A percentile compares a stretch with the other conserved stretches of the same genome.
Conservation (phyloP, 2,797 vertebrate species). For the Sebastes cheni region DNA sequence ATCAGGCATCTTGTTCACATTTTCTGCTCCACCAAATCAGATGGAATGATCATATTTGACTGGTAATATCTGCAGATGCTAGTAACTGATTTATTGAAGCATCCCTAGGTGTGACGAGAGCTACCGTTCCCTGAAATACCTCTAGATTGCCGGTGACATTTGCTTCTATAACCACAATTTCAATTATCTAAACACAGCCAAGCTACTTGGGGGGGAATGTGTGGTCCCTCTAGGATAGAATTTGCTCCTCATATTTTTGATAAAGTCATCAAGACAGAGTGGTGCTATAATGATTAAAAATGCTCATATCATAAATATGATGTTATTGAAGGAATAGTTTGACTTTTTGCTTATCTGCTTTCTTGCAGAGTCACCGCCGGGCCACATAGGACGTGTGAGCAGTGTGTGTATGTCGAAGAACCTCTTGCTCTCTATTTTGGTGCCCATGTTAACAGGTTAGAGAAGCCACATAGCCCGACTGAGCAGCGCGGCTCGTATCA, state of each 20-base stretch:
- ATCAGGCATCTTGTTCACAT: conserved; percentile 38
- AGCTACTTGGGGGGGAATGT: not conserved
- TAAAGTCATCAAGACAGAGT: not conserved
- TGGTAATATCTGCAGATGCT: conserved; percentile 16
- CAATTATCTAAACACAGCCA: conserved; percentile 1
- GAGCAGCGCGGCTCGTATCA: too few species aligned
- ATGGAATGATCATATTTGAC: conserved; percentile 25
- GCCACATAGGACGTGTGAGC: too few species aligned
- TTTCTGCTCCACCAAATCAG: conserved; percentile 44
- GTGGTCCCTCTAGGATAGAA: not conserved
- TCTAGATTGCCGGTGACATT: conserved; percentile 33
- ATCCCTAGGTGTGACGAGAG: not conserved
- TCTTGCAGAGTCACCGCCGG: not conserved
- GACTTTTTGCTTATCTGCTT: not conserved
- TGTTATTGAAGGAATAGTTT: not conserved
- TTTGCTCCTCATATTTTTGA: not conserved
- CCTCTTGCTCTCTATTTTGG: too few species aligned
- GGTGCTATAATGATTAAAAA: not conserved
- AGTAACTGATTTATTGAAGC: not conserved
- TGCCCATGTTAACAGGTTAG: too few species aligned
- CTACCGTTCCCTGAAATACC: conserved; percentile 4
- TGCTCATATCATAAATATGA: not conserved
- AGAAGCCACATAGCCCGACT: too few species aligned
- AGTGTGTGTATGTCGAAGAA: rapidly evolving
- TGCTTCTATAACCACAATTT: conserved; percentile 22